Percentiles rank a stretch among this genome's conserved stretches.
phyloP scores from a whole-genome alignment of 2,888 invertebrate genomes.

The Carabus problematicus region DNA sequence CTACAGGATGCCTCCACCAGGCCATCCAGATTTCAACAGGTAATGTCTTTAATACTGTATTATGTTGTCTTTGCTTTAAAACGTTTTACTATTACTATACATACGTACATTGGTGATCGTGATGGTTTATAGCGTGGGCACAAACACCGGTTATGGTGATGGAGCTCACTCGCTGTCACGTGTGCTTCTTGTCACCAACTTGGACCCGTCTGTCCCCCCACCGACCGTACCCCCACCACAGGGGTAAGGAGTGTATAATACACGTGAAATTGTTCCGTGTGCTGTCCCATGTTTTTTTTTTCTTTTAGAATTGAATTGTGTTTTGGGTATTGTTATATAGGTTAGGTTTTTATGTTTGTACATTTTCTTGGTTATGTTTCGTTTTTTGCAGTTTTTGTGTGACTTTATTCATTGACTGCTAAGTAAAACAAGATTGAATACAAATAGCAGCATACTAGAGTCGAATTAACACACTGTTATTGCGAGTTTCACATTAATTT shows the following conservation, averaged over 20 bases:
- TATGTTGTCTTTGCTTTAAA: no score
- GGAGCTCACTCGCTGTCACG: constrained; percentile 22
- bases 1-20: constrained; percentile 58
- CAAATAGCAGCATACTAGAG: no score
- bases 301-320: background rate
- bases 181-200: constrained; percentile 31
- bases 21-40: constrained; percentile 49
- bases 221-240: constrained; percentile 34
- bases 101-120: background rate
- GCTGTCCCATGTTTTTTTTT: constrained; percentile 16
- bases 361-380: no score
- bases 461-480: no score
- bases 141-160: constrained; percentile 26
- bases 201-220: constrained; percentile 37
- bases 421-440: no score
- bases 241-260: constrained; percentile 30
- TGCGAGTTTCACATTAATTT: no score
- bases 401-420: no score
- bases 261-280: background rate
- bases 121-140: constrained; percentile 28
- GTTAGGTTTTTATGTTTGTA: no score
- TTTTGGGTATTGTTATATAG: background rate
- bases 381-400: constrained; percentile 1
- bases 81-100: no score
- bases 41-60: constrained; percentile 46